Percentiles rank a stretch among this genome's conserved stretches.
Conservation (phyloP, 2,888 invertebrate species). For the Coenonympha glycerion region DNA sequence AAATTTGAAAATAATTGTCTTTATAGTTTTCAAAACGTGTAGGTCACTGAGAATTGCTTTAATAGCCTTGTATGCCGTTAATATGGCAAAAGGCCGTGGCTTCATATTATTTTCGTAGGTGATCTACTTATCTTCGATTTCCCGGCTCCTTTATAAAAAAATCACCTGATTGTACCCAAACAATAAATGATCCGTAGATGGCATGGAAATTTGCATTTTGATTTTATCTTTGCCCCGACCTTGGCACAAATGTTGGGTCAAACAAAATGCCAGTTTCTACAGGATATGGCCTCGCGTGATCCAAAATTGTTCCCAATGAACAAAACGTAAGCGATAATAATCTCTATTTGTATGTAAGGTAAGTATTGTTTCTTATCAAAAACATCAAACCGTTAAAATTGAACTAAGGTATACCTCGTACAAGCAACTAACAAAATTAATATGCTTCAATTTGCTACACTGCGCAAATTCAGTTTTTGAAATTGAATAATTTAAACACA, state of each 20-base stretch:
- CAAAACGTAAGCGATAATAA: slow-evolving; percentile 16
- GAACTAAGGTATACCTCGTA: slow-evolving; percentile 5
- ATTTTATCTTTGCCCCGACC: slow-evolving; percentile 53
- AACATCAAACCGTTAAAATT: background rate
- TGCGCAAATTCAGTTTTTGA: no score
- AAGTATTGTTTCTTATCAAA: slow-evolving; percentile 18
- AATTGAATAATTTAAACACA: no score
- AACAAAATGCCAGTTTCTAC: slow-evolving; percentile 38
- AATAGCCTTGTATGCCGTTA: no score
- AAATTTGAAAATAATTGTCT: no score
- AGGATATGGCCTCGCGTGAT: slow-evolving; percentile 29
- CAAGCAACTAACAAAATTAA: no score
- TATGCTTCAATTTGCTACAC: no score
- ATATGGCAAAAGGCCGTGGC: no score
- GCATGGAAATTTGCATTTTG: slow-evolving; percentile 51
- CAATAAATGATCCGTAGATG: slow-evolving; percentile 19
- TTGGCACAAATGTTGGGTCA: slow-evolving; percentile 53
- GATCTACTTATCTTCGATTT: background rate
- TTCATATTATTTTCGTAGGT: no score
- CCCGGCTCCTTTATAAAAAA: background rate
- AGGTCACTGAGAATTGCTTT: no score
- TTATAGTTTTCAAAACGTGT: no score
- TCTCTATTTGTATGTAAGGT: no score
- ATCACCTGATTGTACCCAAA: slow-evolving; percentile 4
- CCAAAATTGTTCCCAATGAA: slow-evolving; percentile 16